Percentiles rank a stretch among this genome's conserved stretches.
phyloP scores from a whole-genome alignment of 2,113 vertebrate species.

The Dendrocopos noguchii region DNA sequence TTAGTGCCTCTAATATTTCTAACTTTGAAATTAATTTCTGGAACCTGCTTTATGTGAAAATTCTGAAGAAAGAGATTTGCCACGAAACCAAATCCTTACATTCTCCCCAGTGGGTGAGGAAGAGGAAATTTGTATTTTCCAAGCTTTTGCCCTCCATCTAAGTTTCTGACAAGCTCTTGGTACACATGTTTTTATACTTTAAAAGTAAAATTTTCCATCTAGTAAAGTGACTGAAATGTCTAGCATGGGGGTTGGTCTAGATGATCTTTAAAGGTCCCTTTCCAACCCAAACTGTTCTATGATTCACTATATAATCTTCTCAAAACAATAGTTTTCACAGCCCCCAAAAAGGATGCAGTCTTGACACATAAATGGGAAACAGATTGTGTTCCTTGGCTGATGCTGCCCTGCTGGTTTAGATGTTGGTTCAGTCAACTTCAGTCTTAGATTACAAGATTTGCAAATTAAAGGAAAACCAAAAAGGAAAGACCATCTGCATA shows the following conservation, averaged over 20 bases:
- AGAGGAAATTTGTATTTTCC: neutral
- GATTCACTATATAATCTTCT: slow-evolving; percentile 84
- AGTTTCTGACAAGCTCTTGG: neutral
- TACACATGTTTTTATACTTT: neutral
- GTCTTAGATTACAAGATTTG: slow-evolving; percentile 97
- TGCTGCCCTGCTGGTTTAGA: slow-evolving; percentile 84
- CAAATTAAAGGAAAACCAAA: slow-evolving; percentile 95
- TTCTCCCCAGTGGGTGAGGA: neutral
- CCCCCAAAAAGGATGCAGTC: slow-evolving; percentile 90
- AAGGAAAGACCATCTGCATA: slow-evolving; percentile 83
- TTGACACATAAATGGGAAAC: slow-evolving; percentile 97
- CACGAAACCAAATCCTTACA: neutral
- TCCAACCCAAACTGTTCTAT: neutral
- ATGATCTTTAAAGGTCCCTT: neutral
- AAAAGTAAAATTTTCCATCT: slow-evolving; percentile 66
- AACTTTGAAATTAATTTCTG: neutral
- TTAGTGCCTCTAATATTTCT: neutral
- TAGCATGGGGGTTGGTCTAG: slow-evolving; percentile 62
- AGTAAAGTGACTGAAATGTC: slow-evolving; percentile 78
- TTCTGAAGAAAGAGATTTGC: neutral
- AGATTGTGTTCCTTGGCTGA: slow-evolving; percentile 91
- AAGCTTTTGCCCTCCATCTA: neutral
- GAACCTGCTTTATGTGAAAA: neutral
- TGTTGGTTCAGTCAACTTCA: slow-evolving; percentile 88
- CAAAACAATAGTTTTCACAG: slow-evolving; percentile 90